Conservation (phyloP, 2,113 vertebrate species). For the Dunckerocampus dactyliophorus region DNA sequence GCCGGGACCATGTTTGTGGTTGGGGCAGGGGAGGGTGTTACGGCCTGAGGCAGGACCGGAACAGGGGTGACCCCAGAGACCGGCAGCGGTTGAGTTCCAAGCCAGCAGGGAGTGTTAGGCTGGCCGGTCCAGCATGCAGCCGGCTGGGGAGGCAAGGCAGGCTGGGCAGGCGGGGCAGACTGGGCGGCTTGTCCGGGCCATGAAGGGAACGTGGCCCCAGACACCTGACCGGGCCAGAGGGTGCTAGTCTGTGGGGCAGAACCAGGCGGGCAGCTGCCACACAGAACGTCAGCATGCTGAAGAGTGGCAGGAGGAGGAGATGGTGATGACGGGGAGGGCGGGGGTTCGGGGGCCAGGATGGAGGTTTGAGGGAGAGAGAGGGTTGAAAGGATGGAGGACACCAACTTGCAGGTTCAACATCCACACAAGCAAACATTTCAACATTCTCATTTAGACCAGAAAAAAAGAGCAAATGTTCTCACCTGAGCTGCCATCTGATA, state of each 20-base stretch:
- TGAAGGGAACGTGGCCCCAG: slow-evolving; percentile 31
- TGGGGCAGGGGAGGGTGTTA: slow-evolving; percentile 32
- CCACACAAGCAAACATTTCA: slow-evolving; percentile 44
- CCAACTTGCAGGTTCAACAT: slow-evolving; percentile 54
- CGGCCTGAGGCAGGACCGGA: slow-evolving; percentile 14
- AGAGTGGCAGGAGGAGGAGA: slow-evolving; percentile 32
- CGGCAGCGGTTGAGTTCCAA: slow-evolving; percentile 34
- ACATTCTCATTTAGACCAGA: slow-evolving; percentile 29
- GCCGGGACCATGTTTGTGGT: slow-evolving; percentile 17
- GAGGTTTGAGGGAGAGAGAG: slow-evolving; percentile 53
- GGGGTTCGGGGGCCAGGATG: slow-evolving; percentile 31
- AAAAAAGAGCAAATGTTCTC: slow-evolving; percentile 39
- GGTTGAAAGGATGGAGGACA: slow-evolving; percentile 59
- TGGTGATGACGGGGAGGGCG: slow-evolving; percentile 24
- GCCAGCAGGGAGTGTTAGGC: slow-evolving; percentile 58
- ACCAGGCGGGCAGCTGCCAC: slow-evolving; percentile 65
- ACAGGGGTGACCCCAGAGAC: slow-evolving; percentile 8
- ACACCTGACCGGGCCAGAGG: slow-evolving; percentile 55
- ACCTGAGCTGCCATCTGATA: slow-evolving; percentile 45
- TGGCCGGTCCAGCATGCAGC: slow-evolving; percentile 60
- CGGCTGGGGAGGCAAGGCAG: neutral
- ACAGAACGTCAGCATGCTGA: slow-evolving; percentile 59
- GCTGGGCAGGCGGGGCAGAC: slow-evolving; percentile 22
- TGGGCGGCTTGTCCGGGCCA: slow-evolving; percentile 64
- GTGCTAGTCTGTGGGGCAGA: slow-evolving; percentile 58